These are phyloP conservation scores for Drosophila sordidula DNA, from an alignment of 2,888 invertebrate genomes.

Conservation along the genomic window DNA sequence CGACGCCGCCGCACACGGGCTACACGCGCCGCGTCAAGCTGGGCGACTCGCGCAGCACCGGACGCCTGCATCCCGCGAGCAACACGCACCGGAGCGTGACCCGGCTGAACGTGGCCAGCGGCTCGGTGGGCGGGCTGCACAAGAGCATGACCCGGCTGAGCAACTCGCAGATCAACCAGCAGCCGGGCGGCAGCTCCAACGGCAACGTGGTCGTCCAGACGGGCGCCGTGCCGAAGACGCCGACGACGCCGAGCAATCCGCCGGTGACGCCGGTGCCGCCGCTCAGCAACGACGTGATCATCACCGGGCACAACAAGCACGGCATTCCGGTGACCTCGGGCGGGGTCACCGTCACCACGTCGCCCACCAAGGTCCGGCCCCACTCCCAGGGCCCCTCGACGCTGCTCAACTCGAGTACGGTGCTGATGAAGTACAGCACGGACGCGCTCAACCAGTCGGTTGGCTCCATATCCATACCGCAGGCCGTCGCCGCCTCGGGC, in stretches of 20 bases:
- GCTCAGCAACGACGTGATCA: constrained; percentile 86
- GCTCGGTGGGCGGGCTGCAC: constrained; percentile 91
- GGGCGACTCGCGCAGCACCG: constrained; percentile 91
- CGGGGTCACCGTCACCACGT: constrained; percentile 89
- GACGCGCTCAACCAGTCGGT: constrained; percentile 85
- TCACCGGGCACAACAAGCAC: constrained; percentile 86
- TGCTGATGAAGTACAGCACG: constrained; percentile 84
- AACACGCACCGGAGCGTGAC: constrained; percentile 93
- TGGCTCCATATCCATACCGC: constrained; percentile 84
- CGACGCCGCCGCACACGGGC: constrained; percentile 83
- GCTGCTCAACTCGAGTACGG: constrained; percentile 83
- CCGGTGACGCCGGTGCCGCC: constrained; percentile 85
- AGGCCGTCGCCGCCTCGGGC: too few relatives aligned
- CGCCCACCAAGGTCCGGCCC: constrained; percentile 86
- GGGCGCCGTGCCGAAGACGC: constrained; percentile 76
- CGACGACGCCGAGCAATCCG: constrained; percentile 72
- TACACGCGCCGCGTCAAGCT: constrained; percentile 89
- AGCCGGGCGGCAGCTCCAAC: constrained; percentile 83
- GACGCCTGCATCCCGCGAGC: constrained; percentile 88
- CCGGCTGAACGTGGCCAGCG: constrained; percentile 90
- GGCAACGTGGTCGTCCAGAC: constrained; percentile 83
- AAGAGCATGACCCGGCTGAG: constrained; percentile 93
- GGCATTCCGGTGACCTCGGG: constrained; percentile 86
- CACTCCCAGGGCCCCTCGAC: constrained; percentile 87
- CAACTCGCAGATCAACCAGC: constrained; percentile 90